These are phyloP conservation scores for Melanophora roralis DNA, from an alignment of 2,888 invertebrate genomes.

Conservation along the genomic window DNA sequence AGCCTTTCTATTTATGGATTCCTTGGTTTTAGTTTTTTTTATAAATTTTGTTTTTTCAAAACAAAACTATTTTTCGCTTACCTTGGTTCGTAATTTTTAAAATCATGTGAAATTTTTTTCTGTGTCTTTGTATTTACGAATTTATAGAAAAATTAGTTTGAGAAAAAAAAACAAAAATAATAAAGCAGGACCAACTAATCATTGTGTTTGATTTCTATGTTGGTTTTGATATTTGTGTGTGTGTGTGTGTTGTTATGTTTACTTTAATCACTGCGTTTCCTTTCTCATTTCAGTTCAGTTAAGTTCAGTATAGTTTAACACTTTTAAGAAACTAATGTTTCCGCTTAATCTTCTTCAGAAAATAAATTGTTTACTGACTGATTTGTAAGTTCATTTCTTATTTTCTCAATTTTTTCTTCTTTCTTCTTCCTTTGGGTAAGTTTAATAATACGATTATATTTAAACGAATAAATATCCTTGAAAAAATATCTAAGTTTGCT, in stretches of 20 bases:
- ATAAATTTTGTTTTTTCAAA: too few species aligned
- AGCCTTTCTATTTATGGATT: too few species aligned
- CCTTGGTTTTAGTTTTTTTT: too few species aligned
- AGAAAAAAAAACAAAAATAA: slow-evolving; percentile 4
- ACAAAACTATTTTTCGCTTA: too few species aligned
- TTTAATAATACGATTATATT: too few species aligned
- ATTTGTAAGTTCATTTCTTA: slow-evolving; percentile 3
- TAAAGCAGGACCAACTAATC: not conserved
- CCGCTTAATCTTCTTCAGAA: slow-evolving; percentile 30
- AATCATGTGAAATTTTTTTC: too few species aligned
- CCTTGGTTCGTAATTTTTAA: too few species aligned
- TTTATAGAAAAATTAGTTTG: too few species aligned
- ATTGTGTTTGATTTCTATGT: not conserved
- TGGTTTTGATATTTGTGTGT: not conserved
- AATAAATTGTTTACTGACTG: not conserved
- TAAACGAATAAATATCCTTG: too few species aligned
- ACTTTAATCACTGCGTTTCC: slow-evolving; percentile 8
- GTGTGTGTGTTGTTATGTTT: not conserved
- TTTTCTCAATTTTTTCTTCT: not conserved
- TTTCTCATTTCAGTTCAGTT: not conserved
- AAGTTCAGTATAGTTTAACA: slow-evolving; percentile 10
- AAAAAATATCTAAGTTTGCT: too few species aligned
- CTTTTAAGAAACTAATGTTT: slow-evolving; percentile 44
- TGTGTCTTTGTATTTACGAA: too few species aligned
- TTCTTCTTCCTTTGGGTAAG: too few species aligned